Conservation (phyloP, 2,797 vertebrate species). For the Acrocephalus scirpaceus region DNA sequence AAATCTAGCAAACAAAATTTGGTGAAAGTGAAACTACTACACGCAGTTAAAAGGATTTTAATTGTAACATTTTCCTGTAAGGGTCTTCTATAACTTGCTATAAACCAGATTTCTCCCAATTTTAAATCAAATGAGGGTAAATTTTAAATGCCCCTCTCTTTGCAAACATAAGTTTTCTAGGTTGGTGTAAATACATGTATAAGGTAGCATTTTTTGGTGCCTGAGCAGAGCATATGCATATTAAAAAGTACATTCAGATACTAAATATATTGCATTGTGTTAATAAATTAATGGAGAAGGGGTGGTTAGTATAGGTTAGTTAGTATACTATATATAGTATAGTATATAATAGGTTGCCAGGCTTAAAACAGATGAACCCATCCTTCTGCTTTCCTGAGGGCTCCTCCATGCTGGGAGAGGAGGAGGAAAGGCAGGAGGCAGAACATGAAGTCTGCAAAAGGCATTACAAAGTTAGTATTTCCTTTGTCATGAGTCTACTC, state of each 20-base stretch:
- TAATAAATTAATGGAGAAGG: not conserved
- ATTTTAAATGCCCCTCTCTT: not conserved
- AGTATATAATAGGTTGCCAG: not conserved
- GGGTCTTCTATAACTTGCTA: not conserved
- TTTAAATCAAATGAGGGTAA: not conserved
- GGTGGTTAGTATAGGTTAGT: too few species aligned
- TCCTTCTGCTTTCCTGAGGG: not conserved
- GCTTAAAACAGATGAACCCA: not conserved
- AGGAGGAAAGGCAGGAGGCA: not conserved
- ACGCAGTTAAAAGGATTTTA: not conserved
- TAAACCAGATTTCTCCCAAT: not conserved
- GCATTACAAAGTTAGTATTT: not conserved
- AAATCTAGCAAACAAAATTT: too few species aligned
- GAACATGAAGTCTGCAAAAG: not conserved
- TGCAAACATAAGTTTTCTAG: not conserved
- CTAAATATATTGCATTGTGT: not conserved
- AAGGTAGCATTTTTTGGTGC: not conserved
- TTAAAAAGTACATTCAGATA: not conserved
- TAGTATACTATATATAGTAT: too few species aligned
- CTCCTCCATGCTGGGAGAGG: rapidly evolving
- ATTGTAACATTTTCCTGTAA: not conserved
- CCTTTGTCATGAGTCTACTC: not conserved
- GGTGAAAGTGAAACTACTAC: too few species aligned
- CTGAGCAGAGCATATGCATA: not conserved
- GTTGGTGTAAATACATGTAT: not conserved